Conservation (phyloP, 2,888 invertebrate species). For the Mystacides longicornis region DNA sequence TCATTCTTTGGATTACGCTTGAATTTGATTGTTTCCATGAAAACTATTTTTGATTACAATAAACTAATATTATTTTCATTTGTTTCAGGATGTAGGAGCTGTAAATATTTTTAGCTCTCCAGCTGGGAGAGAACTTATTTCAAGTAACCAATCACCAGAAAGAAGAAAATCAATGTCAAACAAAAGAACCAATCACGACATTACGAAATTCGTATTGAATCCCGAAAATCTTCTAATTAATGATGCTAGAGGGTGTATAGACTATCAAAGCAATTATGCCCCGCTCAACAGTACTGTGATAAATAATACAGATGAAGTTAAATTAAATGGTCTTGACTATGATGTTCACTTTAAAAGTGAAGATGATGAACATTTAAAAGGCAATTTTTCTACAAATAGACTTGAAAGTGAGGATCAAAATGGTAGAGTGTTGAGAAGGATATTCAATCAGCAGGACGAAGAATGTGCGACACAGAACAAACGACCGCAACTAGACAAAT, state of each 20-base stretch:
- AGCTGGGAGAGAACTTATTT: conserved; percentile 22
- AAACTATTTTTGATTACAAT: background rate
- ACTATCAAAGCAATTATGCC: background rate
- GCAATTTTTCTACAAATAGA: background rate
- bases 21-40: background rate
- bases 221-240: conserved; percentile 13
- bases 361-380: background rate
- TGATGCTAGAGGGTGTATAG: background rate
- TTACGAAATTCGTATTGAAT: conserved; percentile 19
- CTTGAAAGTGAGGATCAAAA: conserved; percentile 1
- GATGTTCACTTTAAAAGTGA: background rate
- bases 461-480: background rate
- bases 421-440: conserved; percentile 10
- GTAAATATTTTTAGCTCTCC: conserved; percentile 25
- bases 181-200: conserved; percentile 12
- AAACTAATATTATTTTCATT: background rate
- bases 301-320: background rate
- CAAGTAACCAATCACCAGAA: conserved; percentile 11
- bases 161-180: conserved; percentile 10
- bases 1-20: too few species aligned
- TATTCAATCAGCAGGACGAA: conserved; percentile 2
- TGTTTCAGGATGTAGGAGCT: conserved; percentile 20
- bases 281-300: background rate
- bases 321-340: background rate
- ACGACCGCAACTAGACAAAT: conserved; percentile 12